Evolutionary conservation across 2,113 vertebrate genomes (phyloP), one percentile per base, ranked within the genome.

Genomic region (Spheniscus mendiculus): DNA sequence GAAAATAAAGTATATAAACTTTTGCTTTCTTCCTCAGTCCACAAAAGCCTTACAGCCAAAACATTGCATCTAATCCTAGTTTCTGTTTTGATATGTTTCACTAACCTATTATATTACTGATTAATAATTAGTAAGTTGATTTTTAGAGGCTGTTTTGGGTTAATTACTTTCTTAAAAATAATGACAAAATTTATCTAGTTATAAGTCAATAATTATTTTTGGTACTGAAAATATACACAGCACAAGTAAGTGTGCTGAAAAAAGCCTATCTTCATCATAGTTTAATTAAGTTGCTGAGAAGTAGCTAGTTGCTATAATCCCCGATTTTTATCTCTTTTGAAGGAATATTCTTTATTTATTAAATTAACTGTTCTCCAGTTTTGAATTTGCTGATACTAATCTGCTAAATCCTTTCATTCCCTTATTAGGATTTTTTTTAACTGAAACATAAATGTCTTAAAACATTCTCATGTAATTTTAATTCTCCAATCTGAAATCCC

Each of bases 121-220:
- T 87, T 90, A 94, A 85, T 87, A 94, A 91, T 89, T 87, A 87
- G 59, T 34, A 84, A 74, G 23, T 67, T 94, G 63, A 70, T 89
- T 89, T 80, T 77, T 78, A 55, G 73, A 87, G 32, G 25, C 34
- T 72, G 19, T 73, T 93, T 92, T 53, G 80, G 61, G 52, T 93
- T 94, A 96, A 91, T 93, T 87, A 67, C 26, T 89, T 91, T 84
- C 55, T 70, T 21, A 78, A 87, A 97, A 93, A 82, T 83, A 95
- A 76, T 72, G 27, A 69, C 4, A 76, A 72, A 83, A 36, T 32
- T 49, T 86, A 86, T 88, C 36, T 73, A 42, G 17, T 59, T 72
- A 40, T 52, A 95, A 93, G 40, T 87, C 74, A 89, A 67, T 78
- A 85, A 79, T 76, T 93, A 65, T 87, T 97, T 95, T 93, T 58